Evolutionary conservation across 2,888 invertebrate species (phyloP), one percentile per base, ranked within the genome.

Genomic region (Sthenelais limicola): DNA sequence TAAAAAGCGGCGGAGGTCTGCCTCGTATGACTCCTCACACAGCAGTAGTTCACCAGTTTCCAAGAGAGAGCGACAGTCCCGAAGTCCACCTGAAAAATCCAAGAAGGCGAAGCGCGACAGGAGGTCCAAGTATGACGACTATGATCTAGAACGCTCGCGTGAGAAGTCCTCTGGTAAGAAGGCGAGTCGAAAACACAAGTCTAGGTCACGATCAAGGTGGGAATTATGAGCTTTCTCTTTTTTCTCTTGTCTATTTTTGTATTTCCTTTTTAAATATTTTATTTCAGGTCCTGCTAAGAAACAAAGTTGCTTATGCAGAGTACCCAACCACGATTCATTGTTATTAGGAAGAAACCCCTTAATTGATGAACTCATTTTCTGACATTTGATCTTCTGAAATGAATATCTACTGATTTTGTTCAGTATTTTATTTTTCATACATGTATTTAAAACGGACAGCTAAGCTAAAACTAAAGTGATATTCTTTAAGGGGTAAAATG

Each of bases 131-230:
- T 30, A 48, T 15, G 51, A 68, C 33, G 58, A 71, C 48, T 79
- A 68, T 76, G 79, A 73, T 73, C 73, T 77, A 74, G 79, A 82
- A 68, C 81, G 82, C 74, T 9, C 28, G 21, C 48, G 28, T 1
- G 67, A 67, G 47, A 70, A 56, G 70, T 5, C 56, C 66, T 80
- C 81, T 80, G 86, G 86, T 86, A 86, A 86, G 86, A 85, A 82
- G 82, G 82, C 85, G 76, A 83, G 84, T 83, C 80, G 82, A 79
- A 85, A 84, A 83, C 83, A 79, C 82, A 83, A 82, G 82, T 83
- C 84, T 82, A 82, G 83, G 81, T 83, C 83, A 71, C 74, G 77
- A 68, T 83, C 83, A 82, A 86, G 85, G 85, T 86, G 83, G 83
- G 70, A 70, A 24, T 70, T 56, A 56, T 28, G 26, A 30, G 7